Base-by-base conservation (phyloP, 2,888 invertebrate genomes). In the Empis livida region DNA sequence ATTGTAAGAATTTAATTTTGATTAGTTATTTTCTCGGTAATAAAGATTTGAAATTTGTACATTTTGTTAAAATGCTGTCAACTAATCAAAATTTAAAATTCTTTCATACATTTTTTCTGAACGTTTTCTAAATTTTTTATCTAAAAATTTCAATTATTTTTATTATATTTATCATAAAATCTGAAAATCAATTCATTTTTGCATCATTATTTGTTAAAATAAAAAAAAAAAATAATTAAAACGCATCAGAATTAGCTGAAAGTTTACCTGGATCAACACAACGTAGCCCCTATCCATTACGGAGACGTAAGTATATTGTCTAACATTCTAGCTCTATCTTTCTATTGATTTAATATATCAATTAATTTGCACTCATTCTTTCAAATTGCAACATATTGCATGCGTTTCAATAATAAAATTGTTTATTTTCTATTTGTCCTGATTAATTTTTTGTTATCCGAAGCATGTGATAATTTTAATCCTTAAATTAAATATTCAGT, bases 211-310 rank as follows among this genome's bases (percentile, higher is more conserved):
- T n/a, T n/a, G 13, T 35, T 35, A 15, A 17, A 42, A 31, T n/a
- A 46, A 46, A 31, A 44, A 42, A 43, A 42, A 31, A 31, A 50
- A 51, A n/a, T 11, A 27, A 13, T 41, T 9, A 41, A 47, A 45
- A 51, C 73, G 50, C 72, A n/a, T n/a, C n/a, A 88, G 88, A 89
- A 77, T 85, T 85, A 71, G 87, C 85, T 60, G 89, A 90, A 73
- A 88, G 84, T 71, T 74, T 89, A 70, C 86, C 86, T 56, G 79
- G 85, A 62, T 82, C 86, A 57, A 86, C 80, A 64, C 86, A 85
- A 71, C 81, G 89, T 66, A 88, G 88, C 69, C 88, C 89, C 48
- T 88, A 89, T 70, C 85, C 84, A 57, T 75, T 82, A 55, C 77
- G 89, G 71, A 80, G 87, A 77, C 80, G 89, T 90, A 77, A 85